Base-by-base conservation (phyloP, 2,888 invertebrate species). In the Plagodis dolabraria region DNA sequence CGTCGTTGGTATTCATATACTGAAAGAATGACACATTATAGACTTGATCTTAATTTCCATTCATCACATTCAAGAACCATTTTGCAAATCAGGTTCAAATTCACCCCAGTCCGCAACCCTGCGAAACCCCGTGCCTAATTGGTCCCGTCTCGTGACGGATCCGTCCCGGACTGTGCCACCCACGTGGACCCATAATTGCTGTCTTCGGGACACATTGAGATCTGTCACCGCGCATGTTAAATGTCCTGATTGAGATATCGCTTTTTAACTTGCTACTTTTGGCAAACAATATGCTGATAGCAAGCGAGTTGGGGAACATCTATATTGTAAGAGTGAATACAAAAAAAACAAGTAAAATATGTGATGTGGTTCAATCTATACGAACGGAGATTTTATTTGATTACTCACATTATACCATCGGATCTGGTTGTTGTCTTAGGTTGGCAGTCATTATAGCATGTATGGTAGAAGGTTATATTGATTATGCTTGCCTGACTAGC, bases 161-260 rank as follows among this genome's bases (percentile, higher is more conserved):
- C 59, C 47, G 46, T 9, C 33, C 53, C 11, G 47, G 4, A 33
- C 36, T 33, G 40, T 35, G 47, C 53, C 60, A 52, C 55, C 54
- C 59, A 59, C 54, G 59, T 12, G 47, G 53, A 35, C 10, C 11
- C 47, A 34, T 50, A 46, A 51, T 43, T 43, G 47, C 34, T 54
- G 44, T 53, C 52, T 49, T 10, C 22, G 50, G 11, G 40, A 46
- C 60, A 54, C 47, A 47, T 47, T 43, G 60, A 40, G 46, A 59
- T 9, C 60, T 60, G 60, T 60, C 60, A 56, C 40, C 60, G n/a
- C 11, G 10, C 40, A 42, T 54, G 50, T 51, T 53, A 51, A 34
- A 22, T 11, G 36, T 36, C 47, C 47, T 59, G 50, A 60, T 60
- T 60, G 54, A 60, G 47, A 50, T 22, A 12, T 43, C 45, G 34